Evolutionary conservation across 2,797 vertebrate species (phyloP).

Genomic region (Platyrinchus mystaceus): DNA sequence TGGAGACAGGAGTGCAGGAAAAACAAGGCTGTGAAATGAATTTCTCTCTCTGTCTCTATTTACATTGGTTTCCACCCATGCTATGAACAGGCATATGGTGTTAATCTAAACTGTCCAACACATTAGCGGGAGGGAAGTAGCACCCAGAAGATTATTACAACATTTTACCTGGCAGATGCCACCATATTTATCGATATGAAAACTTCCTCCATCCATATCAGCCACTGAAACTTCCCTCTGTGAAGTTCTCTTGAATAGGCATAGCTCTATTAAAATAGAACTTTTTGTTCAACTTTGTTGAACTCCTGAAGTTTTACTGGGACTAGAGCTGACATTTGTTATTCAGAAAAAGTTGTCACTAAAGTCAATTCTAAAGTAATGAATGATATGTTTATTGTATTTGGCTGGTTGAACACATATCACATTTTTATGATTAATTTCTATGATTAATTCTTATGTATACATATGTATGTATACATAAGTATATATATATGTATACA

Average conservation of each 20-base stretch:
- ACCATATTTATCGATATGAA: neutral
- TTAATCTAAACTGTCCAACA: neutral
- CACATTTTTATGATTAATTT: neutral
- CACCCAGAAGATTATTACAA: slow-evolving; percentile 1
- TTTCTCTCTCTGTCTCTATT: neutral
- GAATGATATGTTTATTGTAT: neutral
- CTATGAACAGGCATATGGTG: neutral
- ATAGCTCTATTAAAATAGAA: neutral
- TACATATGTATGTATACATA: neutral
- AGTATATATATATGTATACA: neutral
- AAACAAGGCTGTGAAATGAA: neutral
- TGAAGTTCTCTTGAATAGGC: neutral
- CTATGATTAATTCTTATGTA: too few species aligned
- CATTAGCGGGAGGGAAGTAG: neutral
- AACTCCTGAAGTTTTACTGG: neutral
- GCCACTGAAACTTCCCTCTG: neutral
- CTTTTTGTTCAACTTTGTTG: neutral
- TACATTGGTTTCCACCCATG: neutral
- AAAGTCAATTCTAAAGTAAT: neutral
- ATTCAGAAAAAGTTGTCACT: neutral
- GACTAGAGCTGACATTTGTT: neutral
- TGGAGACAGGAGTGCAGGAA: neutral
- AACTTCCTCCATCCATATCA: neutral
- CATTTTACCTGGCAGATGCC: slow-evolving; percentile 22
- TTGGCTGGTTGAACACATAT: neutral